phyloP scores from a whole-genome alignment of 2,888 invertebrate species.

The Balanococcus diminutus region DNA sequence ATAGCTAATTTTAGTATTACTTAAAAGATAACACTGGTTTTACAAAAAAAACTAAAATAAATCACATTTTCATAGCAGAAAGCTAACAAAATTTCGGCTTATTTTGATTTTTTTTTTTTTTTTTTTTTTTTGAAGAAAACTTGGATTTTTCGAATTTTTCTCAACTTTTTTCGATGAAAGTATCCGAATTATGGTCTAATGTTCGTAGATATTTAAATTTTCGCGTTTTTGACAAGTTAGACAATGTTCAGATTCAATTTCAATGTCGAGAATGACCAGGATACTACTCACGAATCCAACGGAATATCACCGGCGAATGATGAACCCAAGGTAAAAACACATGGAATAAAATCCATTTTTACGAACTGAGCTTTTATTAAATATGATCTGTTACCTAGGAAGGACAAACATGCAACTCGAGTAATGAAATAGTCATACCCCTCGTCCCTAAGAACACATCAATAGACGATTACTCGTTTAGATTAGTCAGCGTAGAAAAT shows the following conservation, averaged over 20 bases:
- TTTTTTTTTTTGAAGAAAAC: not conserved
- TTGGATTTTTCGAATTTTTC: not conserved
- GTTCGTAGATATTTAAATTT: not conserved
- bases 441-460: not conserved
- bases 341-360: not conserved
- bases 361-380: too few species aligned
- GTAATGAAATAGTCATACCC: not conserved
- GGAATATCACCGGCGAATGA: not conserved
- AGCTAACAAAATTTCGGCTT: not conserved
- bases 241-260: conserved; percentile 18
- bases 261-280: not conserved
- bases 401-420: not conserved
- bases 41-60: not conserved
- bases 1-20: not conserved
- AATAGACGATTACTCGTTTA: not conserved
- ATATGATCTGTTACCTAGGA: not conserved
- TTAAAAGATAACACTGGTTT: not conserved
- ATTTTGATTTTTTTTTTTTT: not conserved
- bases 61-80: not conserved
- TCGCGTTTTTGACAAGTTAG: not conserved
- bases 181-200: not conserved
- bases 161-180: too few species aligned
- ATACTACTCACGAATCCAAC: not conserved
- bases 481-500: conserved; percentile 8
- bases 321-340: not conserved